Base-by-base conservation (phyloP, 2,797 vertebrate species). In the Microctenopoma lineatum region DNA sequence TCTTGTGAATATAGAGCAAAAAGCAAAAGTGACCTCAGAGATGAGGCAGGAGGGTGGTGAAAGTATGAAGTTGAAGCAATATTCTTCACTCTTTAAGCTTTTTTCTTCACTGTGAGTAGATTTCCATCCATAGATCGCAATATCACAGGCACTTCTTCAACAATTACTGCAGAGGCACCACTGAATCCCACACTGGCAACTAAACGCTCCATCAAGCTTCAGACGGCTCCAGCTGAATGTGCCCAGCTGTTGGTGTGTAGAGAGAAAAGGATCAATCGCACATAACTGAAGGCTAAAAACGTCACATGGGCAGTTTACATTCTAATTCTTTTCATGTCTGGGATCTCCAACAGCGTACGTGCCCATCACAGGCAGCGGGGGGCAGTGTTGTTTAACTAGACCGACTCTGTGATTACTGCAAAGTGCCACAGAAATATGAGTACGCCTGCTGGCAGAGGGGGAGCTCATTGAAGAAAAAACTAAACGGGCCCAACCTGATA, bases 311-410 rank as follows among this genome's bases (percentile, higher is more conserved):
- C 11, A 45, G 38, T 29, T 14, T 38, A 0, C 8, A 4, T 55
- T 59, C 41, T 29, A 29, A 62, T 65, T 45, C 47, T 55, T 42
- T 18, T 65, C 55, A 64, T 50, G 50, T 68, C 41, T 26, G 63
- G 26, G 59, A 51, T 48, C 56, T 13, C 4, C 38, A 51, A 3
- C 44, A 15, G 18, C 65, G 73, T 36, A 57, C 7, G 34, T 69
- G 44, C 65, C 18, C 16, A 5, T 44, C 25, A 54, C 48, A 34
- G 66, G 48, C 88, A 88, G 84, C 41, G 66, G 90, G 62, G 77
- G 90, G 86, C 80, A 51, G 42, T 85, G 80, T 84, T 87, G 86
- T 56, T 59, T 56, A 73, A 80, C 69, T 59, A 10, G 56, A 74
- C 15, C 6, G 3, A 7, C 15, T n/a, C 25, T 0, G 39, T 59